Conservation (phyloP, 2,113 vertebrate species). For the Athene cunicularia region DNA sequence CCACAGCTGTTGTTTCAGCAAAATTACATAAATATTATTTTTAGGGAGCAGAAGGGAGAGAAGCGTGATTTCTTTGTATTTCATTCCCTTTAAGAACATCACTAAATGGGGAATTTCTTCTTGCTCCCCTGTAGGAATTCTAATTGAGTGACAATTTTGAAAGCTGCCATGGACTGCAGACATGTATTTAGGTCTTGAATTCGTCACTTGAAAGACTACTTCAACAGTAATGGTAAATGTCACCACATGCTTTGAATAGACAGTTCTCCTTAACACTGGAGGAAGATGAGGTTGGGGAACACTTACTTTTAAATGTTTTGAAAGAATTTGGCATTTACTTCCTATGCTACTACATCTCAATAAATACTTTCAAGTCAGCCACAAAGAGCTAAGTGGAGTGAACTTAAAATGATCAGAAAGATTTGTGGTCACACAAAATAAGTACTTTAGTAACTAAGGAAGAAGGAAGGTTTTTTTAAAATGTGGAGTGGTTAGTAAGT, state of each 20-base stretch:
- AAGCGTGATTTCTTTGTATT: neutral
- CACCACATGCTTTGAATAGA: neutral
- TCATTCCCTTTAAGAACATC: neutral
- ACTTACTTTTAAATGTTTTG: constrained; percentile 13
- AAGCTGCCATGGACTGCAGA: neutral
- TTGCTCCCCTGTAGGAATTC: neutral
- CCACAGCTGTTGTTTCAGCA: neutral
- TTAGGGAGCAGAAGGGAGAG: neutral
- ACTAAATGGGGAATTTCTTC: neutral
- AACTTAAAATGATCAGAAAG: neutral
- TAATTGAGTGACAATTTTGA: neutral
- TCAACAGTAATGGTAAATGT: neutral
- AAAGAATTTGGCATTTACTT: constrained; percentile 9
- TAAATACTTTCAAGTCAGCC: constrained; percentile 12
- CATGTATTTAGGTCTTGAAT: neutral
- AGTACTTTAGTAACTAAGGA: neutral
- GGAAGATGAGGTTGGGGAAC: neutral
- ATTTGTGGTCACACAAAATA: neutral
- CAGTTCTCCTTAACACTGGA: neutral
- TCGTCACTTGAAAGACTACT: neutral
- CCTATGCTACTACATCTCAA: neutral
- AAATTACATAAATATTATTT: neutral
- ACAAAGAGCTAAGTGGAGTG: neutral
- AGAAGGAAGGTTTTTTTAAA: neutral
- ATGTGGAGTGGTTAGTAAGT: neutral